Percentiles rank a stretch among this genome's conserved stretches.
phyloP scores from a whole-genome alignment of 2,113 vertebrate genomes.

The Passer montanus region DNA sequence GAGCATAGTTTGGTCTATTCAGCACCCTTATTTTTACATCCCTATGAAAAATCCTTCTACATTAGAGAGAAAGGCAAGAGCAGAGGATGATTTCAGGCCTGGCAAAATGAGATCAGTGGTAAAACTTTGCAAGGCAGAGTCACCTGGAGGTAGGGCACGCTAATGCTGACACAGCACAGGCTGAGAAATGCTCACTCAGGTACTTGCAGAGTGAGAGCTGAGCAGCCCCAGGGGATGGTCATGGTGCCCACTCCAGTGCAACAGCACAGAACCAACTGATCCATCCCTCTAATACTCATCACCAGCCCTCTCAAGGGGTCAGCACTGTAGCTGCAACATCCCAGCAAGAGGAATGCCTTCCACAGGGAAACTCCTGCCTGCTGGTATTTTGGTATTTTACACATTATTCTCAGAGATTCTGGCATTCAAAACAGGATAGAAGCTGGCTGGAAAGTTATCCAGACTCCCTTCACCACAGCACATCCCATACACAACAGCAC shows the following conservation, averaged over 20 bases:
- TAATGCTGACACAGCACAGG: not conserved
- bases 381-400: too few species aligned
- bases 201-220: not conserved
- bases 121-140: not conserved
- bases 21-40: rapidly evolving
- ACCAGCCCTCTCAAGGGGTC: not conserved
- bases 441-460: not conserved
- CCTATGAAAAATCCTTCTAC: rapidly evolving
- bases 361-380: not conserved
- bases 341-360: not conserved
- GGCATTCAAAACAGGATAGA: not conserved
- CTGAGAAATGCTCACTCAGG: not conserved
- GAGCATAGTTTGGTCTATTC: not conserved
- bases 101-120: not conserved
- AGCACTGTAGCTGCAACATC: not conserved
- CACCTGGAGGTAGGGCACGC: not conserved
- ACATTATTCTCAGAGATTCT: not conserved
- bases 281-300: not conserved
- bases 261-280: not conserved
- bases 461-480: not conserved
- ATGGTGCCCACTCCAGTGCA: not conserved
- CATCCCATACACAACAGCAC: not conserved
- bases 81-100: not conserved
- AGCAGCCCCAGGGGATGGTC: not conserved
- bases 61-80: not conserved